Percentiles rank a stretch among this genome's conserved stretches.
phyloP scores from a whole-genome alignment of 2,888 invertebrate genomes.

The Lasioglossum marginatum region DNA sequence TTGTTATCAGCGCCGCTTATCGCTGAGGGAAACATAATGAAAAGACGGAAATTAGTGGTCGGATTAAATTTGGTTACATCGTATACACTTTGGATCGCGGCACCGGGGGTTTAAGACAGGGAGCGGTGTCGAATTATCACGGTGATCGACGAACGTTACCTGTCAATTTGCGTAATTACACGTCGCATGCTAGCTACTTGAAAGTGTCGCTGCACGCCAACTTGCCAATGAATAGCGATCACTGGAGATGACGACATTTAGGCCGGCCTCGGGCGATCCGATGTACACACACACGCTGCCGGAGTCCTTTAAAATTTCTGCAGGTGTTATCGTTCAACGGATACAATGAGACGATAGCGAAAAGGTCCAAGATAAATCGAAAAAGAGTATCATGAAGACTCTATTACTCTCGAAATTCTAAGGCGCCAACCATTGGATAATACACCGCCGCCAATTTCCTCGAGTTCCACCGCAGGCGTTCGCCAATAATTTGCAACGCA shows the following conservation, averaged over 20 bases:
- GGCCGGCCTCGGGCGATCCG: not conserved
- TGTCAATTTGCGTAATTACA: slow-evolving; percentile 66
- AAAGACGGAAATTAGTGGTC: slow-evolving; percentile 40
- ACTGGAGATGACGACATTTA: slow-evolving; percentile 63
- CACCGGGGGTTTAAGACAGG: slow-evolving; percentile 49
- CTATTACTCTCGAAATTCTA: not conserved
- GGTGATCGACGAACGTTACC: slow-evolving; percentile 36
- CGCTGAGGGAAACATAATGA: slow-evolving; percentile 13
- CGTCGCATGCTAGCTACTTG: slow-evolving; percentile 34
- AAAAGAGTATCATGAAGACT: not conserved
- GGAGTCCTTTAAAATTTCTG: not conserved
- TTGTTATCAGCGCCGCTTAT: not conserved
- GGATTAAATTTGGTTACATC: slow-evolving; percentile 46
- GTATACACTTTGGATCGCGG: slow-evolving; percentile 36
- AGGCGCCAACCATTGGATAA: not conserved
- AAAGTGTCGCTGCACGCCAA: slow-evolving; percentile 51
- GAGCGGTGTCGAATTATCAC: slow-evolving; percentile 48
- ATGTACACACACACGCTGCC: not conserved
- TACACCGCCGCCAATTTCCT: not conserved
- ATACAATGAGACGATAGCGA: not conserved
- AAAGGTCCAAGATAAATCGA: not conserved
- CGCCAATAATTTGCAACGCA: not conserved
- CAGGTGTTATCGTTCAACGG: not conserved
- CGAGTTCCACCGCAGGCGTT: not conserved
- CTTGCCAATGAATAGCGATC: slow-evolving; percentile 71